Percentiles rank a stretch among this genome's conserved stretches.
These are phyloP conservation scores for Gnathonemus longibarbis DNA, from an alignment of 2,113 vertebrate species.

Conservation along the genomic window DNA sequence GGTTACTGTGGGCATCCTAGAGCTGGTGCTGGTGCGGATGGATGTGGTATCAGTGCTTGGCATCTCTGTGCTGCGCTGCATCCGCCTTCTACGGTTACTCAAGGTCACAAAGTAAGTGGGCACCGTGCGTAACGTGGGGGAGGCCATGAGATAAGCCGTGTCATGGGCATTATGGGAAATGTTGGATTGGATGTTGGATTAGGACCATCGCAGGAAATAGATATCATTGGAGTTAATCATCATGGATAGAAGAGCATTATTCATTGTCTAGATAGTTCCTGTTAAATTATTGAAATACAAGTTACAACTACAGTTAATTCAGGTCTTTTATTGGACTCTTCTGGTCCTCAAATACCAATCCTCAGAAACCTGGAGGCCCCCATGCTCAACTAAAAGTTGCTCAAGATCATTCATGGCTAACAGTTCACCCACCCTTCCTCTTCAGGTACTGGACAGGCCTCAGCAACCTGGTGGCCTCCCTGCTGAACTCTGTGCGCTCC, in stretches of 20 bases:
- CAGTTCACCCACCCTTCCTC: neutral
- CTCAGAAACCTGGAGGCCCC: neutral
- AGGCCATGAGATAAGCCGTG: neutral
- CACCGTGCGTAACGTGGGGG: neutral
- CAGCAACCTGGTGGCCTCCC: constrained; percentile 81
- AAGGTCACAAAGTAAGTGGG: constrained; percentile 78
- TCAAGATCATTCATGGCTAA: neutral
- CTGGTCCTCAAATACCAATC: neutral
- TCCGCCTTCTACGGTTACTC: constrained; percentile 81
- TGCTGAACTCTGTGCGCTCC: constrained; percentile 83
- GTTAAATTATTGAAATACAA: neutral
- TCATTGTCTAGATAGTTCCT: neutral
- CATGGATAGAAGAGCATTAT: neutral
- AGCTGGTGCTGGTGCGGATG: constrained; percentile 73
- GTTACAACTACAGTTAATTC: neutral
- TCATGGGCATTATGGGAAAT: neutral
- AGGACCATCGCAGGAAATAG: neutral
- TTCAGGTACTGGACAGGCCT: constrained; percentile 83
- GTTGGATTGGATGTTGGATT: neutral
- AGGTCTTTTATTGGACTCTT: neutral
- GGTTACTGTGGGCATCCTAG: constrained; percentile 76
- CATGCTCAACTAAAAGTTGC: neutral
- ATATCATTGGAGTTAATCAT: neutral
- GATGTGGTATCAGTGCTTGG: constrained; percentile 73
- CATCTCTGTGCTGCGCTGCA: constrained; percentile 86